Conservation (phyloP, 2,113 vertebrate genomes). For the Xiphophorus couchianus region DNA sequence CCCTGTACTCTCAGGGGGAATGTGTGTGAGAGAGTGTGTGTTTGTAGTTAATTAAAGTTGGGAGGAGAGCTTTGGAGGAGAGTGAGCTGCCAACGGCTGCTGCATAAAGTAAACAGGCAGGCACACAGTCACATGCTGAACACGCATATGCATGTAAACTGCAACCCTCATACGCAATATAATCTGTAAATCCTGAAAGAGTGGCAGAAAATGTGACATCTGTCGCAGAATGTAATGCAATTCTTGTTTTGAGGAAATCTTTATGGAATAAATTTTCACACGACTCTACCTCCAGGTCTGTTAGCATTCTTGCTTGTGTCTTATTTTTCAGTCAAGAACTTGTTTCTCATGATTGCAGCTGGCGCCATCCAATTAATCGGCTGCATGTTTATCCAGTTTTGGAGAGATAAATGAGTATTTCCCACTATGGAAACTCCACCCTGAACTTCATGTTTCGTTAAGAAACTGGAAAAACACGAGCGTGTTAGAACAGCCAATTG, state of each 20-base stretch:
- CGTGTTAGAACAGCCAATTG: constrained; percentile 6
- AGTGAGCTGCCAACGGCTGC: constrained; percentile 59
- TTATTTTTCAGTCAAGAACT: not conserved
- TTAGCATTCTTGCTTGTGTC: not conserved
- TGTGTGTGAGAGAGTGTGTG: constrained; percentile 20
- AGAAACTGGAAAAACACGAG: constrained; percentile 40
- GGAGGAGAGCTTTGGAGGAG: constrained; percentile 55
- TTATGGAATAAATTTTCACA: not conserved
- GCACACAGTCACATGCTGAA: constrained; percentile 46
- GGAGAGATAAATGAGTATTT: constrained; percentile 2
- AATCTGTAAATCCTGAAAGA: not conserved
- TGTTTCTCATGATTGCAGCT: not conserved
- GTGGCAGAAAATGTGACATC: constrained; percentile 1
- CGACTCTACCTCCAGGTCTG: too few species aligned
- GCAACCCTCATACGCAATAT: constrained; percentile 4
- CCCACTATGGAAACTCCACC: constrained; percentile 26
- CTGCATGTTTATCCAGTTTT: not conserved
- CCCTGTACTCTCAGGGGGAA: constrained; percentile 51
- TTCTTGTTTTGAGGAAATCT: not conserved
- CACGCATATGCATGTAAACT: constrained; percentile 5
- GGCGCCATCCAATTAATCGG: not conserved
- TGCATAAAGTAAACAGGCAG: constrained; percentile 62
- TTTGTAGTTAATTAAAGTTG: constrained; percentile 75
- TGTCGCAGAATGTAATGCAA: not conserved
- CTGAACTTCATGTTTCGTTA: constrained; percentile 35